These are phyloP conservation scores for Smittia sp. DNA, from an alignment of 2,888 invertebrate genomes.

Conservation along the genomic window DNA sequence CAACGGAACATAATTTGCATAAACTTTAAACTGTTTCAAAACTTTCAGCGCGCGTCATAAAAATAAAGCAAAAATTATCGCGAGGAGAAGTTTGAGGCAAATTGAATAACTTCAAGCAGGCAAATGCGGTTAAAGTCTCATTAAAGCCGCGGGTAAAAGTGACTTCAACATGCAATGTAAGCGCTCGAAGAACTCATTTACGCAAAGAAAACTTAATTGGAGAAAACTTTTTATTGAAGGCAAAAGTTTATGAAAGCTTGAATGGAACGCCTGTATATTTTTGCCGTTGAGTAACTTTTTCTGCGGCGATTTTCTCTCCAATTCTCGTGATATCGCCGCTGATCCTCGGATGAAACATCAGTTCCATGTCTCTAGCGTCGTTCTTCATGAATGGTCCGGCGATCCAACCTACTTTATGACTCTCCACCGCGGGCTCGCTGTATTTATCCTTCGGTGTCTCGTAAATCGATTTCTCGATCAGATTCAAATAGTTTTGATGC, in stretches of 20 bases:
- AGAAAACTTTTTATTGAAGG: neutral
- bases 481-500: conserved; percentile 18
- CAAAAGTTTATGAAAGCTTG: conserved; percentile 23
- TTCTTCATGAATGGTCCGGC: conserved; percentile 23
- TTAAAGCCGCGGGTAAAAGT: no score
- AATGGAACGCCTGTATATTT: conserved; percentile 39
- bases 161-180: no score
- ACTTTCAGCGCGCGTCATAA: neutral
- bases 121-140: no score
- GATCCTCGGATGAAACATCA: conserved; percentile 14
- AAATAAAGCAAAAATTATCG: neutral
- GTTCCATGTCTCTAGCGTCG: conserved; percentile 26
- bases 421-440: conserved; percentile 34
- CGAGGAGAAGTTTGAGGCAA: neutral
- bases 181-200: neutral
- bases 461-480: conserved; percentile 32
- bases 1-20: neutral
- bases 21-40: neutral
- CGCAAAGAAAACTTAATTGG: neutral
- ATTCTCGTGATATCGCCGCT: conserved; percentile 36
- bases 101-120: neutral
- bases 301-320: conserved; percentile 38
- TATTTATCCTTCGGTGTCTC: conserved; percentile 34
- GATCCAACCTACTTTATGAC: conserved; percentile 35
- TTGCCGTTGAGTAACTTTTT: conserved; percentile 22